A percentile compares a stretch with the other conserved stretches of the same genome.
phyloP scores from a whole-genome alignment of 2,888 invertebrate species.

The Bembecia ichneumoniformis region DNA sequence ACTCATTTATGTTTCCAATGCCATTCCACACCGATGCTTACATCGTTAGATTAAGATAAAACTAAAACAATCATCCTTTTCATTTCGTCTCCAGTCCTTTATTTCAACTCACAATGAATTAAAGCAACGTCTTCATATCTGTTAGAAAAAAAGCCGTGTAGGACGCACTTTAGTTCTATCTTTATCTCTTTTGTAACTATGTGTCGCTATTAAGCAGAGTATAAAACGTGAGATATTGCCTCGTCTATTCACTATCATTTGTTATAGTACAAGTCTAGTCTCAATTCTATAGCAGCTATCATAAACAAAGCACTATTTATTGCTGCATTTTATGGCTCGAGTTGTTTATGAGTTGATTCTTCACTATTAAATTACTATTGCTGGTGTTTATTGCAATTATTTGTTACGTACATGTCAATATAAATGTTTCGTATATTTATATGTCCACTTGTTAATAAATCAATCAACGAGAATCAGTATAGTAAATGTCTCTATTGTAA shows the following conservation, averaged over 20 bases:
- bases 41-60: slow-evolving; percentile 68
- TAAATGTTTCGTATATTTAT: too few relatives aligned
- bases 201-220: slow-evolving; percentile 28
- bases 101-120: slow-evolving; percentile 52
- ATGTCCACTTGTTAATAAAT: too few relatives aligned
- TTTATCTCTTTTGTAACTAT: slow-evolving; percentile 34
- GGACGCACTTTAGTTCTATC: slow-evolving; percentile 35
- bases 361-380: neutral
- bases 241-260: slow-evolving; percentile 28
- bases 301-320: slow-evolving; percentile 19
- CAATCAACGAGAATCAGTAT: too few relatives aligned
- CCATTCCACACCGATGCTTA: slow-evolving; percentile 42
- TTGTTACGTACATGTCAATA: too few relatives aligned
- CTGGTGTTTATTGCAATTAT: too few relatives aligned
- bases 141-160: slow-evolving; percentile 44
- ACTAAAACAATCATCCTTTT: slow-evolving; percentile 72
- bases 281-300: slow-evolving; percentile 20
- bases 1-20: slow-evolving; percentile 17
- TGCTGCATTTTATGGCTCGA: slow-evolving; percentile 1
- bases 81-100: slow-evolving; percentile 54
- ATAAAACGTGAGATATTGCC: slow-evolving; percentile 31
- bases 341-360: slow-evolving; percentile 1
- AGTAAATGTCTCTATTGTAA: too few relatives aligned
- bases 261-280: slow-evolving; percentile 20
- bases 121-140: slow-evolving; percentile 48